Base-by-base conservation (phyloP, 2,888 invertebrate species). In the Eumacrocentrus americanus region DNA sequence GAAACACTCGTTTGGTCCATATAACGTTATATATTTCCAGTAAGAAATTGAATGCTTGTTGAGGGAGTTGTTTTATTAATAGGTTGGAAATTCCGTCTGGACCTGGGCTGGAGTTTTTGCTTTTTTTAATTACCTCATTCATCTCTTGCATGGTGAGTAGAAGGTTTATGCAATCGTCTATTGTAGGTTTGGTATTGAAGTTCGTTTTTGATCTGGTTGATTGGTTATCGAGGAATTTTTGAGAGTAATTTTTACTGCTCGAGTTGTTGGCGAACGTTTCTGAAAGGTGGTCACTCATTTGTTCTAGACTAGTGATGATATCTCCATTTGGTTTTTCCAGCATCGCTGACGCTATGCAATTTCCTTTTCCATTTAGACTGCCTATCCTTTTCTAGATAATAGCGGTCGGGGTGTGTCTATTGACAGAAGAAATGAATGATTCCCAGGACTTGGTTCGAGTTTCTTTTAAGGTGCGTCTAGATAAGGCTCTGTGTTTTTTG, bases 61-160 rank as follows among this genome's bases (percentile, higher is more conserved):
- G 22, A 1, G 53, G 48, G 0, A 48, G 44, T 3, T 61, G 25
- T 60, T 60, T 56, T 1, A 56, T 55, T 3, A 68, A 38, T 0
- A 60, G 37, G 6, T 61, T 62, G 0, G 50, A 51, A 2, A 65
- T 65, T 20, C 35, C 20, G 18, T 70, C 68, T 0, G 66, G 67
- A 0, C 63, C 66, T 5, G 67, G 63, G 34, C 59, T 58, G 2
- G 60, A 51, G 22, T 64, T 64, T 51, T 56, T 42, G 34, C 18
- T 51, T 2, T 22, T 25, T 1, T 16, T 16, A n/a, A 48, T 18
- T 2, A 34, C 46, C 5, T 12, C 14, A 1, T 35, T 37, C 9
- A 40, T 58, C 35, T 62, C 16, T 54, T 62, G 2, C 44, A 50
- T n/a, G 55, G 16, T n/a, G 18, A 34, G 48, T 22, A 57, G 29